Percentiles rank a stretch among this genome's conserved stretches.
Conservation (phyloP, 2,797 vertebrate species). For the Chloroceryle amazona region DNA sequence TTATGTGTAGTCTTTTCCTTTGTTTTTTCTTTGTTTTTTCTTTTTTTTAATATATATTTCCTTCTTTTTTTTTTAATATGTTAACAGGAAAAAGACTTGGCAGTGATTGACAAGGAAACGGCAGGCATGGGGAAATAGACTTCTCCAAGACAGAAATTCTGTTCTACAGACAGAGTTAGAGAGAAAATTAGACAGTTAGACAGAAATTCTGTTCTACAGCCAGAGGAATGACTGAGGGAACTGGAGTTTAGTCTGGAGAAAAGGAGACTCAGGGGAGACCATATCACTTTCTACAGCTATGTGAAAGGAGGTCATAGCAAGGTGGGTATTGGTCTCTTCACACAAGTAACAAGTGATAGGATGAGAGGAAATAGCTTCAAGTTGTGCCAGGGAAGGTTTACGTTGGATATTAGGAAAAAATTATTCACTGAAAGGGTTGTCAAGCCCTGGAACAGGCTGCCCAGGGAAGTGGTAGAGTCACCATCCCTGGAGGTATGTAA, state of each 20-base stretch:
- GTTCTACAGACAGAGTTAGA: not conserved
- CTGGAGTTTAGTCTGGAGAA: not conserved
- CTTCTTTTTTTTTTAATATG: not conserved
- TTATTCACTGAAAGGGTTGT: not conserved
- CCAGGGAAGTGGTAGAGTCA: not conserved
- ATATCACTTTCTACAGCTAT: not conserved
- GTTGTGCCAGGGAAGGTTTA: not conserved
- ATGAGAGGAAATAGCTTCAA: not conserved
- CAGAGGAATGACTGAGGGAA: not conserved
- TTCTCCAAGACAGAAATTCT: not conserved
- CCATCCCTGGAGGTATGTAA: not conserved
- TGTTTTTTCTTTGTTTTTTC: not conserved
- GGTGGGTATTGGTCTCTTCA: not conserved
- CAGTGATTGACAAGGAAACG: not conserved
- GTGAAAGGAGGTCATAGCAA: not conserved
- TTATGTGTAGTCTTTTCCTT: not conserved
- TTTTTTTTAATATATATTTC: too few relatives aligned
- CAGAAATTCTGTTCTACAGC: not conserved
- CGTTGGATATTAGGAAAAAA: not conserved
- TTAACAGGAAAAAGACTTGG: not conserved
- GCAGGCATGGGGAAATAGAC: not conserved
- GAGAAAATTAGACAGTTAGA: not conserved
- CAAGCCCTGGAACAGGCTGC: not conserved
- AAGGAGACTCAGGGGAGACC: not conserved
- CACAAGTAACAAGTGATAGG: not conserved